Base-by-base conservation (phyloP, 64 coral and sea anemone species). In the Pocillopora verrucosa region DNA sequence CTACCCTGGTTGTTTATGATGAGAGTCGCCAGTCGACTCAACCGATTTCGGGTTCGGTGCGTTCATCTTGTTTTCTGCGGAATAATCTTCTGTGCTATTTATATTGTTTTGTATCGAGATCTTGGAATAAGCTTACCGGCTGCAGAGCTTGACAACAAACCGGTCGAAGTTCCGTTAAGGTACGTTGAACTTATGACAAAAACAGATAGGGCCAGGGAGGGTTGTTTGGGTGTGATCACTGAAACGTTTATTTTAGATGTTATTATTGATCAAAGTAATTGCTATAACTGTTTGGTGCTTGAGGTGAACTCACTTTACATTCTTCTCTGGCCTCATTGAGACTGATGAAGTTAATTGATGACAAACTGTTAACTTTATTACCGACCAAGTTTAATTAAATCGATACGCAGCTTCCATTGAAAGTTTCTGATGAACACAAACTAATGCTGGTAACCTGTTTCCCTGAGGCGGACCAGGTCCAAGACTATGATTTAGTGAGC, bases 121-220 rank as follows among this genome's bases (percentile, higher is more conserved):
- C 38, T 84, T 57, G 82, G 82, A n/a, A 72, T 84, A 70, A 56
- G 63, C 10, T 84, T 84, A 65, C 82, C 82, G 22, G 82, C 63
- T 25, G 1, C 67, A 72, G 38, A 70, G 26, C 13, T 69, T 56
- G 41, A 84, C 57, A 65, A 84, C 10, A 58, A 20, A 10, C 34
- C n/a, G 13, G 37, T 84, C 17, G 82, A 84, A 13, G 20, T 72
- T 84, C 82, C 82, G 3, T 56, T 84, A 24, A 51, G 82, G 82
- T 84, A 84, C 16, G 82, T 84, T 72, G 17, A 51, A 22, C 3
- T n/a, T 57, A 51, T 84, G 19, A 26, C 25, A 70, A 84, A 58
- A 80, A 80, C 75, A 77, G 19, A 10, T 7, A 51, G 3, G 3
- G 41, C 7, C 41, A 3, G 2, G 2, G 75, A 56, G 56, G 36